phyloP scores from a whole-genome alignment of 2,113 vertebrate genomes.

The Onychostoma macrolepis region DNA sequence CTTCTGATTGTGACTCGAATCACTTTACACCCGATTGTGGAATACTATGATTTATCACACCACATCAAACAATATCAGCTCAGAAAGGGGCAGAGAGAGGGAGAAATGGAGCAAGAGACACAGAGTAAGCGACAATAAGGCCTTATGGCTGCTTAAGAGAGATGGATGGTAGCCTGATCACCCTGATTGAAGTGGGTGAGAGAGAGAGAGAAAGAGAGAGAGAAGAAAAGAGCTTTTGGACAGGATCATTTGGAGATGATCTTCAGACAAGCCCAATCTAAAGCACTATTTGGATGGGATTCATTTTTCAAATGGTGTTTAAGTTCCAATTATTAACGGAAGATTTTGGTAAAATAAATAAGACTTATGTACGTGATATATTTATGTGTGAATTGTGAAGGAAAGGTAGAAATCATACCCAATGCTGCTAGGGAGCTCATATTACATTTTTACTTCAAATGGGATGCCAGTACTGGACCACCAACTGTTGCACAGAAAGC shows the following conservation, averaged over 20 bases:
- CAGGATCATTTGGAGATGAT: not conserved
- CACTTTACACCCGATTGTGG: slow-evolving; percentile 37
- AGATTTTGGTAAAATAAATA: not conserved
- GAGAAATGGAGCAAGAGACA: slow-evolving; percentile 6
- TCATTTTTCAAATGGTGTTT: not conserved
- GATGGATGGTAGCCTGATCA: slow-evolving; percentile 4
- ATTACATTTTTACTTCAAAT: not conserved
- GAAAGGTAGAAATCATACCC: not conserved
- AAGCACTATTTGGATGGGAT: not conserved
- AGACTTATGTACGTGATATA: not conserved
- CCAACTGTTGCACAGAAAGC: not conserved
- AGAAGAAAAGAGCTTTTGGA: not conserved
- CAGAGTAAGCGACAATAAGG: slow-evolving; percentile 3
- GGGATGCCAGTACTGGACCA: not conserved
- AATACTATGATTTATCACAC: slow-evolving; percentile 38
- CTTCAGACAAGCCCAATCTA: not conserved
- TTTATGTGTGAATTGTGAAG: not conserved
- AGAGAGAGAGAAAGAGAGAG: slow-evolving; percentile 1
- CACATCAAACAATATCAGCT: slow-evolving; percentile 37
- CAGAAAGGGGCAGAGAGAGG: slow-evolving; percentile 1
- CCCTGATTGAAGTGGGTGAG: slow-evolving; percentile 22
- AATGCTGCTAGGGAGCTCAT: not conserved
- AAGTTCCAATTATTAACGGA: not conserved
- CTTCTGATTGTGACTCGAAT: slow-evolving; percentile 26
- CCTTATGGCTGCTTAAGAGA: slow-evolving; percentile 4